Evolutionary conservation across 2,113 vertebrate species (phyloP).

Genomic region (Aviceda subcristata): DNA sequence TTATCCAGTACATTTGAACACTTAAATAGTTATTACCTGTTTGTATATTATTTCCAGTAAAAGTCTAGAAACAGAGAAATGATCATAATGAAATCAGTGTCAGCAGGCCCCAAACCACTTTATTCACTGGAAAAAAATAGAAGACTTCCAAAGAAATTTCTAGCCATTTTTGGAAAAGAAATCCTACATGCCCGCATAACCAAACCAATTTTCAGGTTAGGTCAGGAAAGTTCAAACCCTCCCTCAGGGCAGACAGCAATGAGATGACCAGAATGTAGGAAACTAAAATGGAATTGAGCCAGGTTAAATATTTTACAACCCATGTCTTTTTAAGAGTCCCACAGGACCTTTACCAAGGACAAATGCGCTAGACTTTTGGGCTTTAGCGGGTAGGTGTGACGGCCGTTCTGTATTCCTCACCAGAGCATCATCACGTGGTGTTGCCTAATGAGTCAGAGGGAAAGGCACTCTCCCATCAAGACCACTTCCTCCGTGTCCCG

Average conservation of each 20-base stretch:
- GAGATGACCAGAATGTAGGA: background rate
- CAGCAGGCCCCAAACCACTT: background rate
- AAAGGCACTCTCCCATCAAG: background rate
- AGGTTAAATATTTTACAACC: background rate
- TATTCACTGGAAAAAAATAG: background rate
- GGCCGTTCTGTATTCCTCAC: fast-evolving
- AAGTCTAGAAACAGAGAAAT: background rate
- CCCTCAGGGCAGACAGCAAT: background rate
- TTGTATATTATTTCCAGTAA: background rate
- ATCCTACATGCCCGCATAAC: background rate
- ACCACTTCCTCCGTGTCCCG: background rate
- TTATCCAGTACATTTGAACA: background rate
- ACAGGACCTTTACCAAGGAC: background rate
- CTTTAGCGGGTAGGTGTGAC: background rate
- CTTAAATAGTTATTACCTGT: background rate
- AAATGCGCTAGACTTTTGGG: background rate
- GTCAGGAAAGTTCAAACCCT: background rate
- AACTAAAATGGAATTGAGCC: background rate
- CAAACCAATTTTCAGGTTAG: background rate
- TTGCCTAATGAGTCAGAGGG: background rate
- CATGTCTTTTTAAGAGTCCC: background rate
- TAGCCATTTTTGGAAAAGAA: background rate
- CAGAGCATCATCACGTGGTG: fast-evolving
- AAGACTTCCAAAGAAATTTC: background rate
- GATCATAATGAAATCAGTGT: background rate